phyloP scores from a whole-genome alignment of 1,140 invertebrate species.

The Diabrotica virgifera region DNA sequence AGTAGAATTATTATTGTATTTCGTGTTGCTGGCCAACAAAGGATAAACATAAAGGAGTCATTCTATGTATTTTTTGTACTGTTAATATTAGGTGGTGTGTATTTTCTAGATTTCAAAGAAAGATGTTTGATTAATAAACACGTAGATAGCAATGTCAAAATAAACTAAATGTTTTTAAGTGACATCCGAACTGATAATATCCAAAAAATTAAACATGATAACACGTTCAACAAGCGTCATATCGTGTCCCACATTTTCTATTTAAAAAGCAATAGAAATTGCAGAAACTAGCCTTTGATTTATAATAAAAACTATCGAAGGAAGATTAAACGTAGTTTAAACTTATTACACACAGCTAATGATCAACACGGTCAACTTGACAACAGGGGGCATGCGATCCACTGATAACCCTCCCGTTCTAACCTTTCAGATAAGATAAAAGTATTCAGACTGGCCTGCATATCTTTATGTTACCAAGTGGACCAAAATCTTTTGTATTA shows the following conservation, averaged over 20 bases:
- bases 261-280: background rate
- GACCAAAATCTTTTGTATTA: background rate
- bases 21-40: too few species aligned
- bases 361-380: conserved; percentile 20
- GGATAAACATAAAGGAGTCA: too few species aligned
- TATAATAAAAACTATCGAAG: background rate
- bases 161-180: background rate
- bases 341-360: background rate
- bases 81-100: too few species aligned
- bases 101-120: too few species aligned
- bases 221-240: background rate
- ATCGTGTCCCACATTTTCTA: background rate
- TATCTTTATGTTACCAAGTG: conserved; percentile 7
- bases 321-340: too few species aligned
- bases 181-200: background rate
- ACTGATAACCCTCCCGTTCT: conserved; percentile 31
- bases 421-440: conserved; percentile 33
- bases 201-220: background rate
- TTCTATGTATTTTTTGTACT: too few species aligned
- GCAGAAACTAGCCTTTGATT: background rate
- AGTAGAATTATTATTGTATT: too few species aligned
- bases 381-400: conserved; percentile 35
- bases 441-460: conserved; percentile 8
- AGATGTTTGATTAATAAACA: too few species aligned
- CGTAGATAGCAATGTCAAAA: background rate